Evolutionary conservation across 1,140 invertebrate species (phyloP), one percentile per base, ranked within the genome.

Genomic region (Zaprionus capensis): DNA sequence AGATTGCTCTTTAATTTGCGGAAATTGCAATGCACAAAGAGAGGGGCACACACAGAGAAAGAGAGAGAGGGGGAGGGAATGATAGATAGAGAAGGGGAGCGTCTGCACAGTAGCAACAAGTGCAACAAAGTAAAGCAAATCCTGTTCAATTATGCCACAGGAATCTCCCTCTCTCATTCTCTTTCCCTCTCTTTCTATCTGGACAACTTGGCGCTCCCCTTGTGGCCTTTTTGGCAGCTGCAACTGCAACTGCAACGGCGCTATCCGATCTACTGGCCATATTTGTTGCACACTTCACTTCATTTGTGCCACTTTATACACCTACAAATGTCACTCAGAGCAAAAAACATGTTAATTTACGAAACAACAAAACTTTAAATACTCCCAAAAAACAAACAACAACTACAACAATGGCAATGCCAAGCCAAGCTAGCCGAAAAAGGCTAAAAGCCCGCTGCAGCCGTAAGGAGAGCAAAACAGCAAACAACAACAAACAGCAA

Each of bases 281-380:
- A 90, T 90, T 90, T 90, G 85, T 90, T 90, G 85, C 79, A 88
- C 82, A 88, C 84, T 90, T 88, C 85, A 90, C 85, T 90, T 90
- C 81, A 84, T 90, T 90, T 90, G 85, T 90, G 85, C 85, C 85
- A 90, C 85, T 90, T 90, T 84, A 78, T 90, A 90, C 85, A 90
- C 85, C 85, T 90, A 90, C 85, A 90, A 90, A 90, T 90, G 85
- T 90, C 85, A 90, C 85, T 90, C 85, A 85, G 81, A 71, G 71
- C 78, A 81, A 88, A 88, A 90, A 90, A 90, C 85, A 90, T 90
- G 85, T 90, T 90, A 90, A 90, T 90, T 90, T 90, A 90, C 80
- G 78, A 59, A 75, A 64, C 56, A 64, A 53, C 65, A 73, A 88
- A 88, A 81, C 65, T 56, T 70, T 46, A 73, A 71, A 77, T 73